These are phyloP conservation scores for Coleophora deauratella DNA, from an alignment of 2,888 invertebrate species.

Conservation along the genomic window DNA sequence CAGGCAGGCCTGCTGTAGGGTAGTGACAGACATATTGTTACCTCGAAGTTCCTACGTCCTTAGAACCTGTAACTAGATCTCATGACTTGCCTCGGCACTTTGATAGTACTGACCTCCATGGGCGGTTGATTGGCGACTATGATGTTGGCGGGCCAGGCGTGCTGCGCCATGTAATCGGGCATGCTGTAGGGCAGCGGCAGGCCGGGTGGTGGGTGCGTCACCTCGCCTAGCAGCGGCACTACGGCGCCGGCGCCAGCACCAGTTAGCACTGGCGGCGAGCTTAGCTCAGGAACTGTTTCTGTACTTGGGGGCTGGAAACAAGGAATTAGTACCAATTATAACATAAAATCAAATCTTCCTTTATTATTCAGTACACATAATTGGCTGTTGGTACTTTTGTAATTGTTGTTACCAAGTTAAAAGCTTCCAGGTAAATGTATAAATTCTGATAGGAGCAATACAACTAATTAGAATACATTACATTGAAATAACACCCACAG, in stretches of 20 bases:
- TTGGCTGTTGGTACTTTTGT: too few species aligned
- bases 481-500: too few species aligned
- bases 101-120: constrained; percentile 50
- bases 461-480: too few species aligned
- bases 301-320: constrained; percentile 43
- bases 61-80: too few species aligned
- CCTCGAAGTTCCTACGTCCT: too few species aligned
- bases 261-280: constrained; percentile 50
- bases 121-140: constrained; percentile 56
- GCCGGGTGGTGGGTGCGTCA: constrained; percentile 62
- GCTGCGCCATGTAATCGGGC: constrained; percentile 60
- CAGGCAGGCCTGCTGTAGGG: constrained; percentile 65
- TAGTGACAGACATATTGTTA: constrained; percentile 55
- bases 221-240: constrained; percentile 51
- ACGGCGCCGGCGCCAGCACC: constrained; percentile 42
- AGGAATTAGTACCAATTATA: background rate
- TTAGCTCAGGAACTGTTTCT: constrained; percentile 52
- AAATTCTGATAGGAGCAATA: too few species aligned
- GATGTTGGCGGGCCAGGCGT: constrained; percentile 61
- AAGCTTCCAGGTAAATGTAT: too few species aligned
- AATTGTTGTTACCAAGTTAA: too few species aligned
- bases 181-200: constrained; percentile 63
- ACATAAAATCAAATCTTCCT: too few species aligned
- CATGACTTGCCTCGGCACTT: too few species aligned
- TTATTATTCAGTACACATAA: too few species aligned